Percentiles rank a stretch among this genome's conserved stretches.
These are phyloP conservation scores for Carposina sasakii DNA, from an alignment of 1,140 invertebrate species.

Conservation along the genomic window DNA sequence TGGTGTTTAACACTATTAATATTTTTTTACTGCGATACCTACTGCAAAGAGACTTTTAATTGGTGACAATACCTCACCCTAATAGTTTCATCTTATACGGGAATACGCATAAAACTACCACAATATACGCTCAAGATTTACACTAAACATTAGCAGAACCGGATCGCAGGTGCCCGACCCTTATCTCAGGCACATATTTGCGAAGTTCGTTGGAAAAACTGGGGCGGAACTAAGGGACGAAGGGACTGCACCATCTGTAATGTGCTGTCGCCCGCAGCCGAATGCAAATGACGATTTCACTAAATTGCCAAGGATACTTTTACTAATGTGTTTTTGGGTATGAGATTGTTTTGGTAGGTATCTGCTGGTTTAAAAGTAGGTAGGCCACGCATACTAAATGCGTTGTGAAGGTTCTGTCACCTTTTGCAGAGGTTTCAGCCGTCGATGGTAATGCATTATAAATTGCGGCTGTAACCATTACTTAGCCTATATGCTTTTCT, in stretches of 20 bases:
- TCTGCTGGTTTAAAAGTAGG: not conserved
- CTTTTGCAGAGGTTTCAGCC: not conserved
- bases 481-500: no score
- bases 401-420: not conserved
- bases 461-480: no score
- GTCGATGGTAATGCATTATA: no score
- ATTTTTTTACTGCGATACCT: no score
- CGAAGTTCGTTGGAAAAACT: constrained; percentile 55
- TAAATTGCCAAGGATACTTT: constrained; percentile 19
- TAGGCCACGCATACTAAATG: not conserved
- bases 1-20: no score
- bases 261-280: constrained; percentile 11
- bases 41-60: no score
- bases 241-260: constrained; percentile 48
- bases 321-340: not conserved
- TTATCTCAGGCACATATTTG: constrained; percentile 52
- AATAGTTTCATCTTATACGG: no score
- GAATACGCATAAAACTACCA: no score
- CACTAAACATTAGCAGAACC: no score
- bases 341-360: not conserved
- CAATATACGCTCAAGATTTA: no score
- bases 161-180: constrained; percentile 55
- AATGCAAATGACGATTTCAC: constrained; percentile 47
- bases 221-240: constrained; percentile 31
- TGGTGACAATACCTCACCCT: no score